phyloP scores from a whole-genome alignment of 2,113 vertebrate genomes.

The Pseudorectes ferrugineus region DNA sequence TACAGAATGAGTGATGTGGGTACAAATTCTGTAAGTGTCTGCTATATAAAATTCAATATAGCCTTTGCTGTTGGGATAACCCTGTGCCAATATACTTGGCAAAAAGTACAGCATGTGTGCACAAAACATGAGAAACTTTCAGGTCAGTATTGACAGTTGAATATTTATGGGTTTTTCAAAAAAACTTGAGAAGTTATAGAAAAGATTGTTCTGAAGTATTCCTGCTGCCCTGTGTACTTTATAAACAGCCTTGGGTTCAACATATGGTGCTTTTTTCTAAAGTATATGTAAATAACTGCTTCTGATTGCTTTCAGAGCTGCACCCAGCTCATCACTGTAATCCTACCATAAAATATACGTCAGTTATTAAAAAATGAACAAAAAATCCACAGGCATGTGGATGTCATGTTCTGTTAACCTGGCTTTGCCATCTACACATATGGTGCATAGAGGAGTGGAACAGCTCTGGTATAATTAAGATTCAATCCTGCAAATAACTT shows the following conservation, averaged over 20 bases:
- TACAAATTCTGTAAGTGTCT: slow-evolving; percentile 30
- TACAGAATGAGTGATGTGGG: slow-evolving; percentile 58
- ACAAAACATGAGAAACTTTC: not conserved
- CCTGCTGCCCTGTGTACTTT: not conserved
- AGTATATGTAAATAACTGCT: slow-evolving; percentile 13
- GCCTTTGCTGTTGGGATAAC: not conserved
- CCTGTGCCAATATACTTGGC: not conserved
- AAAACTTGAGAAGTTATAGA: not conserved
- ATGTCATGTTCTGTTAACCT: slow-evolving; percentile 27
- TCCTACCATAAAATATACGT: not conserved
- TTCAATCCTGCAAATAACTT: not conserved
- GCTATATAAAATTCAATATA: slow-evolving; percentile 24
- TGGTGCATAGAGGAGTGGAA: not conserved
- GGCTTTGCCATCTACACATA: not conserved
- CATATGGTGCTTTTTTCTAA: slow-evolving; percentile 19
- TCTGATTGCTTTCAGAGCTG: slow-evolving; percentile 46
- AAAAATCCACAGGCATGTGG: slow-evolving; percentile 28
- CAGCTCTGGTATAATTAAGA: not conserved
- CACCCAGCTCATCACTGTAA: not conserved
- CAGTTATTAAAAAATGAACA: slow-evolving; percentile 21
- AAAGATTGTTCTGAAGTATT: not conserved
- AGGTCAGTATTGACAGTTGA: not conserved
- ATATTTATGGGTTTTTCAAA: not conserved
- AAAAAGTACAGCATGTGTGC: not conserved
- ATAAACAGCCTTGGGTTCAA: not conserved